Evolutionary conservation across 1,140 invertebrate species (phyloP), one percentile per base, ranked within the genome.

Genomic region (Drosophila truncata): DNA sequence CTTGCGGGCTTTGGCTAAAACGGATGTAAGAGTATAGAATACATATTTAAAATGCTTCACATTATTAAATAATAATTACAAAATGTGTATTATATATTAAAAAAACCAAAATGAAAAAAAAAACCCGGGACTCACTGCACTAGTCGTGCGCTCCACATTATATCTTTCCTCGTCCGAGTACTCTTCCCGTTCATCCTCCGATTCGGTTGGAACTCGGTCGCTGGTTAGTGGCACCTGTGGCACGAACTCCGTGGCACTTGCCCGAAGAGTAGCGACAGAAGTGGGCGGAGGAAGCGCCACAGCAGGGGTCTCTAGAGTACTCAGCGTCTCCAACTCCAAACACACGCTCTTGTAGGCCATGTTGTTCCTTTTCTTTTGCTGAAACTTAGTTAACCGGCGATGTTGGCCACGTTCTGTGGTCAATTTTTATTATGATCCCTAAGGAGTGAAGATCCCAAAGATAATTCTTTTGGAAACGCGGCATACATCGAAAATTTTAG

Each of bases 211-310:
- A 11, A 66, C 7, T n/a, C 31, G 18, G 1, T 70, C 66, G 11
- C 47, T 67, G 33, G 14, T 23, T 18, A 3, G n/a, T 11, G 66
- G 66, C 20, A 69, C 59, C n/a, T 75, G 49, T 3, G 73, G 73
- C 18, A 76, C 70, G 20, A 76, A 76, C 14, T 76, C 73, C 7
- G 52, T 65, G 3, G 70, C 73, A 64, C 58, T 76, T 20, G 71
- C 73, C 20, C 73, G 50, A 6, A 76, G 44, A 11, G 49, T 46
- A 23, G 63, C 23, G 4, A 55, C 47, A 7, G 62, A 39, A 11
- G 66, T n/a, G 2, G 35, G 23, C 4, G 46, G 33, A 49, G 42
- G 4, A n/a, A 42, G 13, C 23, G 59, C 14, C 29, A 31, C 13
- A 13, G 18, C 13, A 20, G 42, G 44, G 23, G 37, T 35, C 14